These are phyloP conservation scores for Drosophila lutescens DNA, from an alignment of 2,888 invertebrate genomes.

Conservation along the genomic window DNA sequence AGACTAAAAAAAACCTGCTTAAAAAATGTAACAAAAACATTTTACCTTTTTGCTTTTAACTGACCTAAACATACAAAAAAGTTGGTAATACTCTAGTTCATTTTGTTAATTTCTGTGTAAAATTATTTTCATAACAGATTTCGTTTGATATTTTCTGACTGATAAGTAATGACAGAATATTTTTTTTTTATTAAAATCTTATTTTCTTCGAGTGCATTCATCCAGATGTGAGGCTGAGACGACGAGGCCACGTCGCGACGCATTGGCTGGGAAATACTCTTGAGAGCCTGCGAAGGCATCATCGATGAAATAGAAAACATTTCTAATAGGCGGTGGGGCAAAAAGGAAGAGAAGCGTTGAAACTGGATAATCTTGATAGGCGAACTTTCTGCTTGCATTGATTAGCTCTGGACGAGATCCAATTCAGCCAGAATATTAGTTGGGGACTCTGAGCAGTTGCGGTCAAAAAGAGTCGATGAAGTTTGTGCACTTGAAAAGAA, in stretches of 20 bases:
- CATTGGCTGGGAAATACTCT: conserved; percentile 39
- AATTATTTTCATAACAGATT: too few species aligned
- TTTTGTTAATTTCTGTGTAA: too few species aligned
- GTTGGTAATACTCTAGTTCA: too few species aligned
- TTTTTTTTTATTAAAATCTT: too few species aligned
- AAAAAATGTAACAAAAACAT: too few species aligned
- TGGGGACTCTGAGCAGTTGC: conserved; percentile 17
- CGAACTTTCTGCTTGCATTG: conserved; percentile 20
- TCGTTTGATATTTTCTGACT: too few species aligned
- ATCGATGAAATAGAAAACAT: conserved; percentile 35
- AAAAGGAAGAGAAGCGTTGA: conserved; percentile 15
- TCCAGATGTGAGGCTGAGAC: conserved; percentile 8
- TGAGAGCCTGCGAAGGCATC: conserved; percentile 28
- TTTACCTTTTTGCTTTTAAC: too few species aligned
- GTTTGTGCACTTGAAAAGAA: neutral
- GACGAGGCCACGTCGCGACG: conserved; percentile 34
- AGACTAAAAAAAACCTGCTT: too few species aligned
- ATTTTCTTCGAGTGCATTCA: conserved; percentile 11
- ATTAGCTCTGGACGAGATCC: conserved; percentile 24
- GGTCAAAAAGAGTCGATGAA: neutral
- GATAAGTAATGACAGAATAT: too few species aligned
- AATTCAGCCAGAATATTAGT: conserved; percentile 30
- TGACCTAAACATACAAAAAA: too few species aligned
- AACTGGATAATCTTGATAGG: conserved; percentile 43
- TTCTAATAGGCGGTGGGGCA: conserved; percentile 22